These are phyloP conservation scores for Cecidostiba fungosa DNA, from an alignment of 2,888 invertebrate genomes.

Conservation along the genomic window DNA sequence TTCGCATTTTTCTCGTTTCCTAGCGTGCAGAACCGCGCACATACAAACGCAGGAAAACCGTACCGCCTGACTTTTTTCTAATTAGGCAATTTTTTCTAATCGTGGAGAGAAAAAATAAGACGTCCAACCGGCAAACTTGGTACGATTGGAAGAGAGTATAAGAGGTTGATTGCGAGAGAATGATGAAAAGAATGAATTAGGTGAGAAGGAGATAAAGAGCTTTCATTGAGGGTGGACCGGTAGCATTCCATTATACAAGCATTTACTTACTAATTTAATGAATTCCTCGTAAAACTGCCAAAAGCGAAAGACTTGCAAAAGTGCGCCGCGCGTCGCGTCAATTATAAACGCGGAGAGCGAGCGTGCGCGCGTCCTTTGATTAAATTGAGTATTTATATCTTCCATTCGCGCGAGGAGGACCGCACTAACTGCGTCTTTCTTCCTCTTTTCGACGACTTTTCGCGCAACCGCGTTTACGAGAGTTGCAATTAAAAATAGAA, in stretches of 20 bases:
- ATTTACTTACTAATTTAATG: slow-evolving; percentile 64
- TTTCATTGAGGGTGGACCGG: slow-evolving; percentile 21
- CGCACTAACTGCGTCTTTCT: slow-evolving; percentile 57
- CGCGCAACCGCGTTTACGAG: slow-evolving; percentile 64
- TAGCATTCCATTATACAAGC: slow-evolving; percentile 64
- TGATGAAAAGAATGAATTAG: neutral
- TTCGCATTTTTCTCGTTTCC: slow-evolving; percentile 56
- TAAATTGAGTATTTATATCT: slow-evolving; percentile 55
- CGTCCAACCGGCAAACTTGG: neutral
- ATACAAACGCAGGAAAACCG: slow-evolving; percentile 12
- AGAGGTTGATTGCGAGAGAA: slow-evolving; percentile 25
- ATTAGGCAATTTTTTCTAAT: slow-evolving; percentile 45
- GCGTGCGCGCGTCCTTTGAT: slow-evolving; percentile 41
- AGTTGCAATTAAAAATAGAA: slow-evolving; percentile 57
- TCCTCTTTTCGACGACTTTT: slow-evolving; percentile 54
- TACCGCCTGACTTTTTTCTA: slow-evolving; percentile 46
- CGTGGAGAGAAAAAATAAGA: neutral
- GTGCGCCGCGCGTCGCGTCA: slow-evolving; percentile 69
- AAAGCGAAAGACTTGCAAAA: slow-evolving; percentile 61
- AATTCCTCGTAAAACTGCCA: slow-evolving; percentile 65
- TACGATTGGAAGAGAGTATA: slow-evolving; percentile 12
- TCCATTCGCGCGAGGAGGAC: slow-evolving; percentile 45
- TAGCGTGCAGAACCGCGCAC: slow-evolving; percentile 19
- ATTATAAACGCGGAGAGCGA: slow-evolving; percentile 59
- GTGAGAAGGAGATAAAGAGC: slow-evolving; percentile 15